phyloP scores from a whole-genome alignment of 2,113 vertebrate genomes.

The Sterrhoptilus dennistouni region DNA sequence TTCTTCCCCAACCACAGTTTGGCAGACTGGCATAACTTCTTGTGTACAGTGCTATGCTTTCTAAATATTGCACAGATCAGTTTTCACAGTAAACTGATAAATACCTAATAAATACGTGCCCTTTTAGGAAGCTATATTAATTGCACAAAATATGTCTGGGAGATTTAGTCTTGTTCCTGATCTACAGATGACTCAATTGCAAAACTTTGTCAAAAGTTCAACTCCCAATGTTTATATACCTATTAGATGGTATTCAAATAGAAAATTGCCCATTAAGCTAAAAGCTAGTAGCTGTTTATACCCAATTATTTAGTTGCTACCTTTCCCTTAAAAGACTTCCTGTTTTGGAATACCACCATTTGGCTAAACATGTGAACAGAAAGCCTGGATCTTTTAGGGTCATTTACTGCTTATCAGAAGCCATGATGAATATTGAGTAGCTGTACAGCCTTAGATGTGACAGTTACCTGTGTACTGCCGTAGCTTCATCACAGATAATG shows the following conservation, averaged over 20 bases:
- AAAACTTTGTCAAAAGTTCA: background rate
- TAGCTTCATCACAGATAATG: conserved; percentile 33
- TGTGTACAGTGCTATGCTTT: background rate
- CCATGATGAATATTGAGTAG: conserved; percentile 10
- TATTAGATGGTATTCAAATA: background rate
- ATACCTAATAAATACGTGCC: background rate
- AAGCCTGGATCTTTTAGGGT: background rate
- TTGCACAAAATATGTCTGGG: background rate
- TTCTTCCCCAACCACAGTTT: background rate
- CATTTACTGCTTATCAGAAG: conserved; percentile 2
- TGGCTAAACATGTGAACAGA: background rate
- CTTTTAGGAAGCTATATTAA: background rate
- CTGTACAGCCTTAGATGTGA: background rate
- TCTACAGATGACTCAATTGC: background rate
- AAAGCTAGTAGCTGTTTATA: background rate
- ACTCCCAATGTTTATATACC: background rate
- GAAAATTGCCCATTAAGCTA: background rate
- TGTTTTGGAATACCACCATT: background rate
- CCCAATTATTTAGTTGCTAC: background rate
- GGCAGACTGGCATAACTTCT: background rate
- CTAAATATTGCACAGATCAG: background rate
- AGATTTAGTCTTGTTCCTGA: background rate
- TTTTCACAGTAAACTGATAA: background rate
- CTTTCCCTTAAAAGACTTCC: background rate
- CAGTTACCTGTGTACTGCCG: conserved; percentile 27